Percentiles rank a stretch among this genome's conserved stretches.
These are phyloP conservation scores for Nesoenas mayeri DNA, from an alignment of 2,113 vertebrate genomes.

Conservation along the genomic window DNA sequence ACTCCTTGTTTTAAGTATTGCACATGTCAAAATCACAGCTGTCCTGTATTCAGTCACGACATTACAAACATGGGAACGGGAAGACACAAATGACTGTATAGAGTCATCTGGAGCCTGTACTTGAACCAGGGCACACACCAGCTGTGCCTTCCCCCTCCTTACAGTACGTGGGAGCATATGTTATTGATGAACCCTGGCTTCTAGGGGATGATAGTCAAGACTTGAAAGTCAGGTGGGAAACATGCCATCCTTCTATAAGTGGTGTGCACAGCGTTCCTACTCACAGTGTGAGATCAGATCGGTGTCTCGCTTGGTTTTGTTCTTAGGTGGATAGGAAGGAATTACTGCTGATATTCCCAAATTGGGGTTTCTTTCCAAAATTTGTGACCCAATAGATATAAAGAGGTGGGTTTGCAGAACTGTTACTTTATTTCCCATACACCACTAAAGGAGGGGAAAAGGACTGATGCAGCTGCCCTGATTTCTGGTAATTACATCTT, in stretches of 20 bases:
- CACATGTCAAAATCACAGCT: neutral
- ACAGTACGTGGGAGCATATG: neutral
- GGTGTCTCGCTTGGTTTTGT: neutral
- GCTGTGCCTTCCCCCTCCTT: neutral
- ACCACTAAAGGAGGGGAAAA: neutral
- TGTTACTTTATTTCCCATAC: neutral
- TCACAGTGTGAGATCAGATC: rapidly evolving
- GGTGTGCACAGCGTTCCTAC: neutral
- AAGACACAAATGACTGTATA: neutral
- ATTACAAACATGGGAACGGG: neutral
- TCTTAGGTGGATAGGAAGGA: neutral
- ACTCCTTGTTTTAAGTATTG: neutral
- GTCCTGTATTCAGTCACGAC: neutral
- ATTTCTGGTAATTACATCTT: neutral
- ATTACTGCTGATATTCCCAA: neutral
- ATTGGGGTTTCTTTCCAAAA: neutral
- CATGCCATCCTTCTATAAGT: neutral
- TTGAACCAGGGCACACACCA: neutral
- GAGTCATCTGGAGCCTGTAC: neutral
- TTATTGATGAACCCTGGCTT: neutral
- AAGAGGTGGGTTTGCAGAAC: neutral
- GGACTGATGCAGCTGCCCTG: neutral
- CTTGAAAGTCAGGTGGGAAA: neutral
- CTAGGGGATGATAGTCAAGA: neutral
- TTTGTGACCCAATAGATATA: neutral